These are phyloP conservation scores for Parnassius apollo DNA, from an alignment of 2,888 invertebrate species.

Conservation along the genomic window DNA sequence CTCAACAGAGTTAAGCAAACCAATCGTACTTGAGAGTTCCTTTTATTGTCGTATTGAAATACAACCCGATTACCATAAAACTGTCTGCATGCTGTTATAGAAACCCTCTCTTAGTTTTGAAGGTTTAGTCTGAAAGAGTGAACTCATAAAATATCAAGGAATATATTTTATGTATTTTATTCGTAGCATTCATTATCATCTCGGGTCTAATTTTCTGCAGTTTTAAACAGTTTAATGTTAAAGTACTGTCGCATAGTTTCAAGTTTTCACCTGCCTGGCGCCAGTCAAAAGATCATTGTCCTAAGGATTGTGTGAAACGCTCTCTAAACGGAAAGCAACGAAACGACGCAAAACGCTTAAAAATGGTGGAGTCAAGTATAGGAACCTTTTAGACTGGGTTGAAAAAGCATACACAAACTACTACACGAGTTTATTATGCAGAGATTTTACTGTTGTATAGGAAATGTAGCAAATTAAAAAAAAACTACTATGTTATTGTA, in stretches of 20 bases:
- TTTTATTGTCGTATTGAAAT: too few relatives aligned
- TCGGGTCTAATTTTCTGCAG: constrained; percentile 53
- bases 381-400: constrained; percentile 52
- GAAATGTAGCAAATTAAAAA: too few relatives aligned
- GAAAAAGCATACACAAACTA: constrained; percentile 42
- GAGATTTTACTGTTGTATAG: too few relatives aligned
- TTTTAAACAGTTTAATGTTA: constrained; percentile 44
- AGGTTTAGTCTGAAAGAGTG: too few relatives aligned
- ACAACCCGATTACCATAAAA: too few relatives aligned
- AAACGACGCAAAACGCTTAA: constrained; percentile 46
- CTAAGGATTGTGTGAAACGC: constrained; percentile 56
- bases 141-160: too few relatives aligned
- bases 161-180: not conserved
- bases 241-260: constrained; percentile 45
- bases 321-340: constrained; percentile 44
- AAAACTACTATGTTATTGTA: too few relatives aligned
- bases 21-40: too few relatives aligned
- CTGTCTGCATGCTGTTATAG: not conserved
- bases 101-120: not conserved
- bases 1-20: too few relatives aligned
- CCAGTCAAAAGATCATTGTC: constrained; percentile 72
- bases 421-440: not conserved
- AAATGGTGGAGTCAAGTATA: constrained; percentile 41
- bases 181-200: not conserved
- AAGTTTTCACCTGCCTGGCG: constrained; percentile 47